Base-by-base conservation (phyloP, 2,797 vertebrate genomes). In the Bradypus variegatus region DNA sequence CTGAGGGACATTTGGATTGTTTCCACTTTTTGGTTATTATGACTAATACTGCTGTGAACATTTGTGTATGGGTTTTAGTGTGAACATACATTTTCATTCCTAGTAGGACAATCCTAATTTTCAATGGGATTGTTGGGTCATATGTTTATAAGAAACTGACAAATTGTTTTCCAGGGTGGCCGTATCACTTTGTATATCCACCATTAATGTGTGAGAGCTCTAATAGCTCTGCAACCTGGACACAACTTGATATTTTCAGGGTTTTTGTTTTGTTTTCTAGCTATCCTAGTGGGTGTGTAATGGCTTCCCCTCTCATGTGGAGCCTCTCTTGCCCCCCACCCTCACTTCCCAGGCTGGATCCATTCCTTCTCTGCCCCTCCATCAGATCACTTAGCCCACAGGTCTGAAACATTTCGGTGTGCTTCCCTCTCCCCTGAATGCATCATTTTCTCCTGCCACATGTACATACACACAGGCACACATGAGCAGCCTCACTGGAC, bases 401-500 rank as follows among this genome's bases (percentile, higher is more conserved):
- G 67, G 8, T 48, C 60, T 55, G 64, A 58, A 6, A 31, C 6
- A 19, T 64, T 62, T 82, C 65, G 65, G 14, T 33, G 27, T 53
- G 58, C 48, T 25, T 73, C 50, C 58, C 55, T 78, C 45, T 65
- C 25, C 38, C 9, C 55, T 12, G 33, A 72, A 11, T 29, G 50
- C 15, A 70, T 4, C 38, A 36, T 45, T 16, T 72, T 65, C 33
- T 53, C 38, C 73, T 12, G 8, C 29, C 14, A 31, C 21, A 36
- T n/a, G 11, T 1, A 25, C 16, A 2, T n/a, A 21, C n/a, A 14
- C 14, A 48, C 15, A 13, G 25, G 18, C 2, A 4, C 23, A 38
- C 19, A 69, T 27, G 29, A 45, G 62, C 80, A 79, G 89, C 45
- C 8, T 48, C 45, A 5, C 38, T 10, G 38, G 36, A 23, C 36